Percentiles rank a stretch among this genome's conserved stretches.
These are phyloP conservation scores for Neoscelio sp. DNA, from an alignment of 2,888 invertebrate species.

Conservation along the genomic window DNA sequence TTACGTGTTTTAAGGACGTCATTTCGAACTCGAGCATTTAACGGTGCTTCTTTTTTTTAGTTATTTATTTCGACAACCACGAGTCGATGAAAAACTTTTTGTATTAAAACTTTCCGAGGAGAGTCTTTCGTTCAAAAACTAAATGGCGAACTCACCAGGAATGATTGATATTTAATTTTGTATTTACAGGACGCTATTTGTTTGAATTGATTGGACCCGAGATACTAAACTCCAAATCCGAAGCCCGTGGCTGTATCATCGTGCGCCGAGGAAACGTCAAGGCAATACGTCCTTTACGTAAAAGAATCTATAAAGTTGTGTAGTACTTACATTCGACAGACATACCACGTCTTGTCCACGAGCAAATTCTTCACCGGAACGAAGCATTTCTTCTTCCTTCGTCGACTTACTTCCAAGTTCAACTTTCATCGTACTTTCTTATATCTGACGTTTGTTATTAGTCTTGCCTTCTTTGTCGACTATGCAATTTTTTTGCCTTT, in stretches of 20 bases:
- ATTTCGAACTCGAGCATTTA: too few species aligned
- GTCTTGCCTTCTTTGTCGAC: constrained; percentile 14
- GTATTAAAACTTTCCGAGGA: too few species aligned
- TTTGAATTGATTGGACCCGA: constrained; percentile 38
- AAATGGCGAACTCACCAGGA: not conserved
- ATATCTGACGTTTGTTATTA: constrained; percentile 45
- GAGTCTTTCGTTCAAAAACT: constrained; percentile 15
- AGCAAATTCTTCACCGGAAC: constrained; percentile 48
- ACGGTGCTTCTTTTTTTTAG: too few species aligned
- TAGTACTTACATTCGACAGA: constrained; percentile 46
- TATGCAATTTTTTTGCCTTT: too few species aligned
- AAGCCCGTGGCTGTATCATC: constrained; percentile 5
- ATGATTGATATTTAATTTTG: constrained; percentile 52
- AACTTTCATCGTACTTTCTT: constrained; percentile 48
- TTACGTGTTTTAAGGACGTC: too few species aligned
- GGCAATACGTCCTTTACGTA: constrained; percentile 55
- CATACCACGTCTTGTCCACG: constrained; percentile 42
- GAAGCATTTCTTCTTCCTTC: constrained; percentile 40
- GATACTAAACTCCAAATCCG: constrained; percentile 2
- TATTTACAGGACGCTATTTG: constrained; percentile 33
- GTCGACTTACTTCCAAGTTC: constrained; percentile 29
- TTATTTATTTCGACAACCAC: too few species aligned
- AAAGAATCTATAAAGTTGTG: constrained; percentile 58
- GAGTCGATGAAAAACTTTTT: too few species aligned
- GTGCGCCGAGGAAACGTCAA: constrained; percentile 17